Base-by-base conservation (phyloP, 2,797 vertebrate species). In the Hemitrygon akajei region DNA sequence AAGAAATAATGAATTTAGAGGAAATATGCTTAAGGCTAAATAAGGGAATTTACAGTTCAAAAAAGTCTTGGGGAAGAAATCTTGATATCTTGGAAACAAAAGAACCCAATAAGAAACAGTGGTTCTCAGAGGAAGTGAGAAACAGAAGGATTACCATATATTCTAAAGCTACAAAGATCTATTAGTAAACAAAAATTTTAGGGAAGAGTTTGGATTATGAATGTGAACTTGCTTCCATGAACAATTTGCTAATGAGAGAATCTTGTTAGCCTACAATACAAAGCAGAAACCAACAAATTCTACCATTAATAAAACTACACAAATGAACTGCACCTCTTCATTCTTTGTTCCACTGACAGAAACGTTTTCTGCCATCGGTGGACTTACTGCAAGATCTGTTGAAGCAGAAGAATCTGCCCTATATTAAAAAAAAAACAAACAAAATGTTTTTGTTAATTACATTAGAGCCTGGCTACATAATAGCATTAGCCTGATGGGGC, bases 361-460 rank as follows among this genome's bases (percentile, higher is more conserved):
- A 37, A 60, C 1, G 56, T 76, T 75, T 93, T 76, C 91, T 14
- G 69, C 14, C 18, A 18, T 27, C 30, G 91, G 25, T 30, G 91
- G 25, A 22, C 14, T 30, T 76, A 73, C 12, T 73, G 34, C 16
- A 56, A 27, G 25, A 76, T 93, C 91, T 75, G 16, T 93, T 75
- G 27, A 71, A 37, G 86, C 37, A 92, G 71, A 30, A 93, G 37
- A 93, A 93, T 93, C 71, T 27, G 22, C 69, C 47, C 91, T 93
- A 56, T 40, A 27, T 30, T 56, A 75, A 89, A 69, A 16, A n/a
- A 87, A 58, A 89, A 69, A 16, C 63, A 58, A 92, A 30, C 47
- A 11, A 37, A 91, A 73, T 47, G 89, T 9, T 92, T 40, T 30
- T 27, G 89, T 75, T 93, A 75, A 27, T n/a, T 75, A 75, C 71